Conservation (phyloP, 2,888 invertebrate species). For the Calliphora vomitoria region DNA sequence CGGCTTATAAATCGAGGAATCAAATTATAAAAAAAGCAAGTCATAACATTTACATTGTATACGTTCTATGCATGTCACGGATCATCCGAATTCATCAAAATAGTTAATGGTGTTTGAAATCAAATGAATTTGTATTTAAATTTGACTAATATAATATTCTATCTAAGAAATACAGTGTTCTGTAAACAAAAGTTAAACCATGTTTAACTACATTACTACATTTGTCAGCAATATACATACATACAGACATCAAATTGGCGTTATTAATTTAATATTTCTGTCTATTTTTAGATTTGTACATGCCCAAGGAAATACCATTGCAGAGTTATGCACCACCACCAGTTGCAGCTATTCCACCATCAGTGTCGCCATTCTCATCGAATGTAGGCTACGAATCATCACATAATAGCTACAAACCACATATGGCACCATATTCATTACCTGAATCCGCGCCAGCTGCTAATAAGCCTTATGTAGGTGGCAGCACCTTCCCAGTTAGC, state of each 20-base stretch:
- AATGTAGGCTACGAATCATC: not conserved
- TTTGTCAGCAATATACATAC: no score
- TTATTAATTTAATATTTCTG: slow-evolving; percentile 4
- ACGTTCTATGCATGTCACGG: no score
- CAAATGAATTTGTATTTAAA: no score
- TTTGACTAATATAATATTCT: no score
- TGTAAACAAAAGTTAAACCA: not conserved
- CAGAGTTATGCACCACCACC: slow-evolving; percentile 83
- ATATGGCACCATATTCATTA: not conserved
- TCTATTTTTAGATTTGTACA: slow-evolving; percentile 80
- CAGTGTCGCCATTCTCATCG: slow-evolving; percentile 8
- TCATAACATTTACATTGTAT: no score
- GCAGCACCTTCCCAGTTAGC: slow-evolving; percentile 43
- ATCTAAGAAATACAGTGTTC: not conserved
- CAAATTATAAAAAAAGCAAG: no score
- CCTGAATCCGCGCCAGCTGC: not conserved
- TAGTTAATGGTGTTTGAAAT: no score
- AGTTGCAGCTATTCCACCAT: slow-evolving; percentile 22
- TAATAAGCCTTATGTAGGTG: not conserved
- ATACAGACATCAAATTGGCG: no score
- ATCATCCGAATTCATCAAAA: no score
- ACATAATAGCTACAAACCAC: slow-evolving; percentile 34
- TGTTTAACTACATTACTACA: not conserved
- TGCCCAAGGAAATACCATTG: slow-evolving; percentile 83
- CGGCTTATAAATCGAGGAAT: no score